A percentile compares a stretch with the other conserved stretches of the same genome.
These are phyloP conservation scores for Cephus spinipes DNA, from an alignment of 2,888 invertebrate species.

Conservation along the genomic window DNA sequence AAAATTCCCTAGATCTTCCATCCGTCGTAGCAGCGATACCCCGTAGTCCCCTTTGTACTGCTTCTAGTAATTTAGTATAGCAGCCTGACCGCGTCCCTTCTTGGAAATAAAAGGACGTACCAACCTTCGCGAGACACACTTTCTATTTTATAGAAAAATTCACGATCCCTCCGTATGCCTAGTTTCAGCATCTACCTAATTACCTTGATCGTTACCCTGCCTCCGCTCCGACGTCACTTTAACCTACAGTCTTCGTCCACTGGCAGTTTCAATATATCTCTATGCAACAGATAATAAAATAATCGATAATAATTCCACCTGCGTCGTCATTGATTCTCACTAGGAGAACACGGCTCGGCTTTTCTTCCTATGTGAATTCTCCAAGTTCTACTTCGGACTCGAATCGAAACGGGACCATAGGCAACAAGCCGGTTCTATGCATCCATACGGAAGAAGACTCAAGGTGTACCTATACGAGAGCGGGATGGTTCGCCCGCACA, in stretches of 20 bases:
- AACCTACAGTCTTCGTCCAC: not conserved
- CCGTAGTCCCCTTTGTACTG: not conserved
- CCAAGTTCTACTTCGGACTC: constrained; percentile 28
- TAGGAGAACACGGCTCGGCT: not conserved
- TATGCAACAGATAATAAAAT: not conserved
- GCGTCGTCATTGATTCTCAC: not conserved
- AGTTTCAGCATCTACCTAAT: not conserved
- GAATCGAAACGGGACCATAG: constrained; percentile 24
- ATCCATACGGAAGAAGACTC: not conserved
- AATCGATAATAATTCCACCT: not conserved
- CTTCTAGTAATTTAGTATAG: not conserved
- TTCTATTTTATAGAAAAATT: not conserved
- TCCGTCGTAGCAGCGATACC: too few relatives aligned
- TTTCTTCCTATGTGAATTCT: not conserved
- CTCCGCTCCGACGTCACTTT: not conserved
- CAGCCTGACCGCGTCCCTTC: not conserved
- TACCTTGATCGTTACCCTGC: not conserved
- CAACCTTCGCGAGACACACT: not conserved
- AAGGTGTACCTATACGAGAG: not conserved
- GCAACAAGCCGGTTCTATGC: not conserved
- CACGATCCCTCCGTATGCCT: not conserved
- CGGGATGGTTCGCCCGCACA: not conserved
- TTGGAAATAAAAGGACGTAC: not conserved
- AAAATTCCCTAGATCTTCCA: not conserved
- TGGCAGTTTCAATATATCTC: not conserved